Evolutionary conservation across 1,140 invertebrate genomes (phyloP).

Genomic region (Eurosta solidaginis): DNA sequence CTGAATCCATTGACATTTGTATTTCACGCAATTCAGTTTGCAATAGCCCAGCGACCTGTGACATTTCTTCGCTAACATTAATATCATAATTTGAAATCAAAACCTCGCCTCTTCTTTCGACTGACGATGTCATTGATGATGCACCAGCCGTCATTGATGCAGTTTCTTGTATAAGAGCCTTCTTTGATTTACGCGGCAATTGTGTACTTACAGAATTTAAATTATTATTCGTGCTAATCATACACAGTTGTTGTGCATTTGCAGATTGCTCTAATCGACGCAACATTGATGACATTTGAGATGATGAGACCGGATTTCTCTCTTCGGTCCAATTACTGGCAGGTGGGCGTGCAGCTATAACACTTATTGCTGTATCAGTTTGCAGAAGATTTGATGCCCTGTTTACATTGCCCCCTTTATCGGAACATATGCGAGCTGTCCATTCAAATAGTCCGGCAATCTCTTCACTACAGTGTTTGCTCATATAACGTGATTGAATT

Average conservation of each 20-base stretch:
- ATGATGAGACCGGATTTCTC: conserved; percentile 45
- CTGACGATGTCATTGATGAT: background rate
- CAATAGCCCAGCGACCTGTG: conserved; percentile 71
- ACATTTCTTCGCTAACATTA: conserved; percentile 64
- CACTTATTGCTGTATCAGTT: background rate
- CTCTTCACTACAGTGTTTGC: conserved; percentile 77
- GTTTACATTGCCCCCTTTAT: conserved; percentile 12
- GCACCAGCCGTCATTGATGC: conserved; percentile 63
- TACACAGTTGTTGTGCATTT: conserved; percentile 43
- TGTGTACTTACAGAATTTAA: background rate
- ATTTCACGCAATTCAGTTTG: conserved; percentile 72
- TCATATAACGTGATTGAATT: conserved; percentile 72
- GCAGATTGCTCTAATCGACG: conserved; percentile 48
- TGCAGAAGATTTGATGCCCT: background rate
- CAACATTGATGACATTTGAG: conserved; percentile 50
- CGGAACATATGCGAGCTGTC: conserved; percentile 62
- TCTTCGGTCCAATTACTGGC: conserved; percentile 34
- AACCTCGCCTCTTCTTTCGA: conserved; percentile 43
- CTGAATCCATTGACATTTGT: conserved; percentile 81
- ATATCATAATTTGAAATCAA: conserved; percentile 58
- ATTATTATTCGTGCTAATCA: conserved; percentile 32
- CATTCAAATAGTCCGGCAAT: conserved; percentile 73
- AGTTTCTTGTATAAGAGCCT: conserved; percentile 48
- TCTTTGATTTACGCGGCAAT: conserved; percentile 31
- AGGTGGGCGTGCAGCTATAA: conserved; percentile 21